Conservation (phyloP, 2,113 vertebrate genomes). For the Scatophagus argus region DNA sequence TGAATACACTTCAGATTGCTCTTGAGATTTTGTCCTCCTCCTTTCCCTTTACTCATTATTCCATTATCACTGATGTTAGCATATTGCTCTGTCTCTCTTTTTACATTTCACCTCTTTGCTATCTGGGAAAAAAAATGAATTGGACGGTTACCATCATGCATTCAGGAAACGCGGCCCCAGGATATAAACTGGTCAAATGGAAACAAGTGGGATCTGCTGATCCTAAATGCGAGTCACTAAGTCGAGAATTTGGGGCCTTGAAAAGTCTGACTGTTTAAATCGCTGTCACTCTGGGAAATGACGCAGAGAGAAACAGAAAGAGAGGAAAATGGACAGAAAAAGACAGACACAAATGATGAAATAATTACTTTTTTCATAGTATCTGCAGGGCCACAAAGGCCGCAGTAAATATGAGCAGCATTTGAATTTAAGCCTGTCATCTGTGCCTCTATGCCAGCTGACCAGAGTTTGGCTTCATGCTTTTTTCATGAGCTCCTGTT, state of each 20-base stretch:
- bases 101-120: conserved; percentile 54
- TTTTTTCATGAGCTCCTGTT: conserved; percentile 54
- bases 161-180: conserved; percentile 39
- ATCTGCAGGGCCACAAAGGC: conserved; percentile 29
- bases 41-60: conserved; percentile 62
- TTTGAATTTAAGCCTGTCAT: conserved; percentile 42
- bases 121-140: conserved; percentile 50
- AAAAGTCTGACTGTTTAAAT: conserved; percentile 71
- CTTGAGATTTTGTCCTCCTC: conserved; percentile 61
- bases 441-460: conserved; percentile 39
- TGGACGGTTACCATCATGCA: conserved; percentile 49
- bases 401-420: conserved; percentile 34
- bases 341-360: conserved; percentile 15
- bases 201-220: conserved; percentile 63
- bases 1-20: conserved; percentile 71
- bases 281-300: conserved; percentile 55
- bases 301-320: conserved; percentile 25
- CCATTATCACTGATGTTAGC: conserved; percentile 66
- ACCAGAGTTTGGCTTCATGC: conserved; percentile 57
- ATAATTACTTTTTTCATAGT: conserved; percentile 35
- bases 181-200: conserved; percentile 63
- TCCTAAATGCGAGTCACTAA: conserved; percentile 67
- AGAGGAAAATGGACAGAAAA: background rate
- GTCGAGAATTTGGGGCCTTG: conserved; percentile 55
- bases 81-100: conserved; percentile 57